Evolutionary conservation across 1,140 invertebrate species (phyloP).

Genomic region (Cydia fagiglandana): DNA sequence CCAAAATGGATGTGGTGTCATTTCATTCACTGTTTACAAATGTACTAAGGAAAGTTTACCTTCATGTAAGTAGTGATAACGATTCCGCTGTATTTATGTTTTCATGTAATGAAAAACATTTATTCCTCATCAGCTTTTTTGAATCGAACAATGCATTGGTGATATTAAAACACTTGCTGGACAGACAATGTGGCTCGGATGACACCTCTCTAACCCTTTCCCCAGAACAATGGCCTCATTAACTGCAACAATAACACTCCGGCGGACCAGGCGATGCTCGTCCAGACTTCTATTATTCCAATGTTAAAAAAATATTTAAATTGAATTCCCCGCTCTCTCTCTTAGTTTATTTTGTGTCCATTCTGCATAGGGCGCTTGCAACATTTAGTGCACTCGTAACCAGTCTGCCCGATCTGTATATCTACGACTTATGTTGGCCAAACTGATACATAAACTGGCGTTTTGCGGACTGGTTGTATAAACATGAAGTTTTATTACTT

Average conservation of each 20-base stretch:
- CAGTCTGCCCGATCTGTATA: constrained; percentile 39
- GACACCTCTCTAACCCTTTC: constrained; percentile 54
- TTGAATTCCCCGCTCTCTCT: constrained; percentile 42
- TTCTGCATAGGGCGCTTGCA: constrained; percentile 37
- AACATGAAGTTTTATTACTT: constrained; percentile 77
- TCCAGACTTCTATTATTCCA: constrained; percentile 46
- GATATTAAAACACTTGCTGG: constrained; percentile 55
- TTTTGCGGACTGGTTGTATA: constrained; percentile 66
- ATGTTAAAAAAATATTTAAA: constrained; percentile 53
- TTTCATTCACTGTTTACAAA: constrained; percentile 7
- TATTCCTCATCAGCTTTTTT: neutral
- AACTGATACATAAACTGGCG: constrained; percentile 59
- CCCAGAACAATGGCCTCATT: constrained; percentile 66
- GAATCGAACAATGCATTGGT: constrained; percentile 45
- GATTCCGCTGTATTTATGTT: constrained; percentile 5
- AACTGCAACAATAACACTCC: constrained; percentile 64
- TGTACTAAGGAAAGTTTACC: neutral
- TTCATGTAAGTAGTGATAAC: neutral
- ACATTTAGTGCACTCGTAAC: constrained; percentile 44
- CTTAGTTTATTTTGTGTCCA: constrained; percentile 35
- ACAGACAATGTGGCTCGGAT: constrained; percentile 60
- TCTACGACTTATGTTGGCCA: constrained; percentile 38
- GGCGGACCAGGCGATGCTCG: constrained; percentile 42
- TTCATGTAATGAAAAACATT: neutral
- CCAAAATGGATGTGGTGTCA: neutral